Conservation (phyloP, 1,140 invertebrate genomes). For the Brachionus rubens region DNA sequence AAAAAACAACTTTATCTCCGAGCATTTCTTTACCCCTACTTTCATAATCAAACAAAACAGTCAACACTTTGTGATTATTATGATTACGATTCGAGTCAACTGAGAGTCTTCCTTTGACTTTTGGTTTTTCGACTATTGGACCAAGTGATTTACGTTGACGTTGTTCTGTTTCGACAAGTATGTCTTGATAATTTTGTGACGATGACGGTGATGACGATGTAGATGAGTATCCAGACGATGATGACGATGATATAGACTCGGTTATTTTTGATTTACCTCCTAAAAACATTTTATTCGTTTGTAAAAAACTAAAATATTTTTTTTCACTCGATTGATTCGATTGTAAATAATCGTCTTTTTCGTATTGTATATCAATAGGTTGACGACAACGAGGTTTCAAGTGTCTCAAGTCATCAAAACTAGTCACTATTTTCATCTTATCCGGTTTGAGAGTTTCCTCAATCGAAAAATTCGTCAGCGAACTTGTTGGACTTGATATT, state of each 20-base stretch:
- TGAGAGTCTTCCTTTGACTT: neutral
- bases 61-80: neutral
- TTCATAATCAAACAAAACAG: conserved; percentile 39
- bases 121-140: neutral
- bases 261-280: neutral
- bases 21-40: neutral
- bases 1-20: neutral
- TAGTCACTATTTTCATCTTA: neutral
- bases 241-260: neutral
- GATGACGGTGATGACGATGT: neutral
- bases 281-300: conserved; percentile 34
- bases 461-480: neutral
- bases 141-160: neutral
- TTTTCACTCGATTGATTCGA: neutral
- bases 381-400: neutral
- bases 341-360: neutral
- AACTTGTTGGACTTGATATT: neutral
- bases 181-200: neutral
- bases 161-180: neutral
- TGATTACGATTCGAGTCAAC: neutral
- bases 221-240: neutral
- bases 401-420: neutral
- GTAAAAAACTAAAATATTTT: conserved; percentile 44
- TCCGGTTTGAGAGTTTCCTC: neutral
- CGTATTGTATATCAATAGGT: neutral